Evolutionary conservation across 1,140 invertebrate genomes (phyloP), one percentile per base, ranked within the genome.

Genomic region (Penaeus chinensis): DNA sequence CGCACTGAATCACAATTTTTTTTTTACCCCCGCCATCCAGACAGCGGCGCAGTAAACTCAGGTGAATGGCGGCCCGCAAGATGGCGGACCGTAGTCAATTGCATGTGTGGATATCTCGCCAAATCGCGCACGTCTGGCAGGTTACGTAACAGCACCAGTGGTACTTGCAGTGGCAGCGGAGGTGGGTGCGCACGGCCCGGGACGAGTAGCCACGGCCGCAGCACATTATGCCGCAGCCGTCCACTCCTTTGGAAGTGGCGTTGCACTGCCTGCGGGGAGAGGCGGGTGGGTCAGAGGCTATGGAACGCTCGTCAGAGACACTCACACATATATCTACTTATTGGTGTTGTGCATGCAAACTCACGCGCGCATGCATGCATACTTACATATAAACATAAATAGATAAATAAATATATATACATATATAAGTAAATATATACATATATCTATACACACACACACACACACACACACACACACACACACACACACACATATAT

Each of bases 131-230:
- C 3, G 95, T 95, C 92, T 97, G 95, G 92, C 97, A 98, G 92
- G 96, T 95, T 18, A 98, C 97, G 91, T 96, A 96, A 92, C 97
- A 98, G 92, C 97, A 98, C 94, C 96, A 97, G 91, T 97, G 95
- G 92, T 97, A 98, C 92, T 96, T 96, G 94, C 97, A 98, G 90
- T 96, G 95, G 92, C 97, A 98, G 91, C 95, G 93, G 92, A 96
- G 95, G 54, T 95, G 93, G 61, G 94, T 94, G 91, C 95, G 94
- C 63, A 94, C 93, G 69, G 95, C 94, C 78, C 94, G 93, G 2
- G 95, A 96, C 69, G 94, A 93, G 92, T 96, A 95, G 4, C 97
- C 97, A 88, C 96, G 94, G 16, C 96, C 96, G 91, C 96, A 98
- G 91, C 96, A 98, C 90, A 96, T 93, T 60, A 95, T 93, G 89